These are phyloP conservation scores for Allacma fusca DNA, from an alignment of 2,888 invertebrate genomes.

Conservation along the genomic window DNA sequence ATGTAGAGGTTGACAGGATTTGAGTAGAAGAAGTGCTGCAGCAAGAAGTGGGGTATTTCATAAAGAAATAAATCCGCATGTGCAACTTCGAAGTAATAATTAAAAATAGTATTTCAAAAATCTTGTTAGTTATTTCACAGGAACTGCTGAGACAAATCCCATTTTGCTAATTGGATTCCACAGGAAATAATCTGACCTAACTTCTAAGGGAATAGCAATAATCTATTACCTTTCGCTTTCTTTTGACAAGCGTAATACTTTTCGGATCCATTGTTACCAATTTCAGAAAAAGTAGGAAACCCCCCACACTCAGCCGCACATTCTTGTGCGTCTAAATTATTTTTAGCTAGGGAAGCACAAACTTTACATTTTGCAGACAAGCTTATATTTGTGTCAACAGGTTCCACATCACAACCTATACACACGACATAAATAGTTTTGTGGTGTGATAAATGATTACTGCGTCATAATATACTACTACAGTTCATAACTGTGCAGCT, in stretches of 20 bases:
- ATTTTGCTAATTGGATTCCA: no score
- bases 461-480: no score
- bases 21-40: not conserved
- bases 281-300: not conserved
- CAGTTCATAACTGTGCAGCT: no score
- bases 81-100: not conserved
- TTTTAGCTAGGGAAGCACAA: not conserved
- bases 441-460: no score
- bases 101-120: no score
- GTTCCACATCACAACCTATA: not conserved
- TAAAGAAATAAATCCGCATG: conserved; percentile 3
- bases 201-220: no score
- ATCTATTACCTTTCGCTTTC: not conserved
- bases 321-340: not conserved
- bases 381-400: not conserved
- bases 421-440: no score
- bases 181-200: no score
- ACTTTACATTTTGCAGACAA: not conserved
- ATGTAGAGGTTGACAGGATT: not conserved
- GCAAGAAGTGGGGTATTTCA: not conserved
- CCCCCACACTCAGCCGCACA: not conserved
- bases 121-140: no score
- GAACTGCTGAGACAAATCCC: no score
- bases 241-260: not conserved
- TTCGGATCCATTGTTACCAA: not conserved